These are phyloP conservation scores for Apodemus agrarius DNA, from an alignment of 2,797 vertebrate species.

Conservation along the genomic window DNA sequence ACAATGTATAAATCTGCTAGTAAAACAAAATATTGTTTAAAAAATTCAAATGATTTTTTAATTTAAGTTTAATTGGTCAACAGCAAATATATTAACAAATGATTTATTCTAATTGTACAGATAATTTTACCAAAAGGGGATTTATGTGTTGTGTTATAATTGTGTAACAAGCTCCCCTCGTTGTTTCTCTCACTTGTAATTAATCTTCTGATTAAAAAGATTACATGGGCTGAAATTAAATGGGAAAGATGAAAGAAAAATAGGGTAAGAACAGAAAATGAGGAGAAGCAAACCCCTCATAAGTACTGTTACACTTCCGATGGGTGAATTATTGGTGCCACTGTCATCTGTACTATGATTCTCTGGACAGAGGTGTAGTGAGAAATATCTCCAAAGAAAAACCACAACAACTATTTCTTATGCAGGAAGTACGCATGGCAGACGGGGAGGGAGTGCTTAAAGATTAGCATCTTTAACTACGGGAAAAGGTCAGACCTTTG, in stretches of 20 bases:
- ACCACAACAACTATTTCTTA: not conserved
- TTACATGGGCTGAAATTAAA: not conserved
- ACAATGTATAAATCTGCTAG: not conserved
- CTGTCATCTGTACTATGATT: not conserved
- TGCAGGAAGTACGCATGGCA: not conserved
- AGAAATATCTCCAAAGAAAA: not conserved
- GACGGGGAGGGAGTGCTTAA: not conserved
- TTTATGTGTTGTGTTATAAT: not conserved
- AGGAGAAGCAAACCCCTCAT: not conserved
- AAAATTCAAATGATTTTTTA: not conserved
- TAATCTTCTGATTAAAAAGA: not conserved
- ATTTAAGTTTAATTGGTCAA: not conserved
- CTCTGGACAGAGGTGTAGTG: not conserved
- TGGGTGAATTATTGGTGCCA: not conserved
- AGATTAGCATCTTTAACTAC: not conserved
- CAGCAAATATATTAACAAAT: not conserved
- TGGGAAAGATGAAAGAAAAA: not conserved
- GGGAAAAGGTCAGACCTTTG: not conserved
- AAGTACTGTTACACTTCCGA: not conserved
- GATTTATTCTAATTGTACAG: not conserved
- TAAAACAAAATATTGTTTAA: constrained; percentile 8
- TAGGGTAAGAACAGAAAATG: not conserved
- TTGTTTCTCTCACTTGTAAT: not conserved
- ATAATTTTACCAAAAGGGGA: not conserved
- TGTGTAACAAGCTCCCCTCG: not conserved